phyloP scores from a whole-genome alignment of 37 sponge, comb jelly and placozoan species.

The Petrosia ficiformis region DNA sequence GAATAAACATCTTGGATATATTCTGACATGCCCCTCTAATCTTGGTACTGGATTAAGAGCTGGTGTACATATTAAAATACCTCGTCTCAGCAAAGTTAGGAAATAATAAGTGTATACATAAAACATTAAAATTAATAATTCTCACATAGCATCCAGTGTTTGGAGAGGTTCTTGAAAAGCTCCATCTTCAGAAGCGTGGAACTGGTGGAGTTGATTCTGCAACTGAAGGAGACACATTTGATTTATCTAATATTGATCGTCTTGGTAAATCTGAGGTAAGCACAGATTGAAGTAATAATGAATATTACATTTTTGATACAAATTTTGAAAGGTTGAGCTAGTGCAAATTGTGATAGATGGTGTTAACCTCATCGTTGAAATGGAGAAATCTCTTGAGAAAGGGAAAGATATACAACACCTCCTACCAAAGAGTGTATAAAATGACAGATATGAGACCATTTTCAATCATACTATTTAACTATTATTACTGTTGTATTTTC shows the following conservation, averaged over 20 bases:
- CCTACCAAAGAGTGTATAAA: conserved; percentile 9
- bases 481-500: too few relatives aligned
- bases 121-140: background rate
- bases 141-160: conserved; percentile 44
- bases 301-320: background rate
- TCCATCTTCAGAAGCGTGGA: conserved; percentile 78
- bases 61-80: conserved; percentile 78
- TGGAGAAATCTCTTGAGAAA: conserved; percentile 9
- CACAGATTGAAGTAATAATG: background rate
- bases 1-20: conserved; percentile 61
- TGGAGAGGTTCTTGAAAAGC: conserved; percentile 40
- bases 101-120: background rate
- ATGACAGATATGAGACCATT: too few relatives aligned
- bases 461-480: too few relatives aligned
- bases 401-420: background rate
- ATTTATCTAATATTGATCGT: conserved; percentile 78
- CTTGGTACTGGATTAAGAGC: conserved; percentile 84
- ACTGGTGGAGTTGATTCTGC: conserved; percentile 76
- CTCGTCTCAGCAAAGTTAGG: conserved; percentile 29
- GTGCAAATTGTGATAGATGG: conserved; percentile 14
- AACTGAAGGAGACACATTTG: conserved; percentile 68
- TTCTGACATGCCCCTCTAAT: conserved; percentile 73
- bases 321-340: conserved; percentile 11
- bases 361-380: conserved; percentile 5
- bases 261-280: conserved; percentile 83